Conservation (phyloP, 2,888 invertebrate species). For the Harpalus rufipes region DNA sequence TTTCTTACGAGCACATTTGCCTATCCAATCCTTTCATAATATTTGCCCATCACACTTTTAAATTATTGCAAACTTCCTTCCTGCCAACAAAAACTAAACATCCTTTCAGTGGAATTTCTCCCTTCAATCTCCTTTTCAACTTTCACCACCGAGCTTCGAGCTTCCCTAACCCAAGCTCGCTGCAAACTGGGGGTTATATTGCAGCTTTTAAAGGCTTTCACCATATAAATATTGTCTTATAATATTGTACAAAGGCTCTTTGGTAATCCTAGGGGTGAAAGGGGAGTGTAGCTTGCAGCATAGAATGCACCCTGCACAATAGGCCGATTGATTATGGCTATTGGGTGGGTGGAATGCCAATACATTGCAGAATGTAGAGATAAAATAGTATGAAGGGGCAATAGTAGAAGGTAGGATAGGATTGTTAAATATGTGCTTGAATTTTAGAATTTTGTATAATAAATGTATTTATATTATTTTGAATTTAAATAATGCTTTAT, state of each 20-base stretch:
- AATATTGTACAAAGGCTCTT: constrained; percentile 73
- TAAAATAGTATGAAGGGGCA: neutral
- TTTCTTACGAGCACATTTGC: too few relatives aligned
- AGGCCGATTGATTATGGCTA: neutral
- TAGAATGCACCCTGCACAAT: constrained; percentile 22
- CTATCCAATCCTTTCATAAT: too few relatives aligned
- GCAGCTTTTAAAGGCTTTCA: constrained; percentile 74
- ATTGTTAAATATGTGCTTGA: too few relatives aligned
- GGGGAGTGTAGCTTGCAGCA: neutral
- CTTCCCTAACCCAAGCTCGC: neutral
- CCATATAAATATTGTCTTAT: constrained; percentile 75
- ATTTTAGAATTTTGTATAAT: too few relatives aligned
- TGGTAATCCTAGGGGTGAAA: constrained; percentile 64
- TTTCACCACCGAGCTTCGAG: too few relatives aligned
- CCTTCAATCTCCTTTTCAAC: neutral
- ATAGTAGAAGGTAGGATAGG: too few relatives aligned
- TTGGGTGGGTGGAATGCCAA: neutral
- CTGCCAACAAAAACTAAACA: neutral
- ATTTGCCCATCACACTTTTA: neutral
- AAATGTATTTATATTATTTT: too few relatives aligned
- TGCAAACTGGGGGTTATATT: constrained; percentile 72
- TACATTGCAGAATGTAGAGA: neutral
- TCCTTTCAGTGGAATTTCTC: constrained; percentile 10
- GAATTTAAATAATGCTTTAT: too few relatives aligned
- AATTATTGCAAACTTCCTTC: neutral